phyloP scores from a whole-genome alignment of 1,140 invertebrate species.

The Melipona quadrifasciata region DNA sequence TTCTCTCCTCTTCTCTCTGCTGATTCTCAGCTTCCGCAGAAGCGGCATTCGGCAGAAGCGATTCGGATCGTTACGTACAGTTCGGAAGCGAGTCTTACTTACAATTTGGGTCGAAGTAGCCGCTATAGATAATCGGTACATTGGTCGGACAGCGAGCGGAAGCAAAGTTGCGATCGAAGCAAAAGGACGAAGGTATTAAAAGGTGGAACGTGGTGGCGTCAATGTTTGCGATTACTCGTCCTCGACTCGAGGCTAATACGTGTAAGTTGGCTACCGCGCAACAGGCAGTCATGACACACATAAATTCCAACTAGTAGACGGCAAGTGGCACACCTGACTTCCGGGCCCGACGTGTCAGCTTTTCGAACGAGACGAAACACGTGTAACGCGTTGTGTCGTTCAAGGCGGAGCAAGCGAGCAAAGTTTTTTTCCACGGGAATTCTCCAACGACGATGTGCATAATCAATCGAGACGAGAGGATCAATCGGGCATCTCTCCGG shows the following conservation, averaged over 20 bases:
- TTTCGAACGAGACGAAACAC: constrained; percentile 38
- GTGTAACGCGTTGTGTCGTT: background rate
- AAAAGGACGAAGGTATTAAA: background rate
- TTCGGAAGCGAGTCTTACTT: background rate
- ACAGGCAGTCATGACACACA: constrained; percentile 79
- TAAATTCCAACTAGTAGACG: constrained; percentile 75
- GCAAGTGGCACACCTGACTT: constrained; percentile 67
- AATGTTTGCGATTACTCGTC: constrained; percentile 40
- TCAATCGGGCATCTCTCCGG: background rate
- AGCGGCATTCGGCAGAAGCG: background rate
- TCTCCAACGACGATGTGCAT: too few relatives aligned
- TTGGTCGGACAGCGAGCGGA: background rate
- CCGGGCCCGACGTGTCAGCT: constrained; percentile 55
- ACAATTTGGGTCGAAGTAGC: background rate
- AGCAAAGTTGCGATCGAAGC: background rate
- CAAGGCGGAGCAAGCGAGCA: too few relatives aligned
- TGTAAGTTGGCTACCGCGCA: constrained; percentile 71
- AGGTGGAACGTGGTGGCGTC: background rate
- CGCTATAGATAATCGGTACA: background rate
- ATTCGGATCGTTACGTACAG: background rate
- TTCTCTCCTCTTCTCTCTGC: background rate
- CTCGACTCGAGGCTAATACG: constrained; percentile 48
- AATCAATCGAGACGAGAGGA: too few relatives aligned
- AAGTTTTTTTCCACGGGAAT: too few relatives aligned
- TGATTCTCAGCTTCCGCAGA: background rate